Evolutionary conservation across 2,797 vertebrate species (phyloP), one percentile per base, ranked within the genome.

Genomic region (Okamejei kenojei): DNA sequence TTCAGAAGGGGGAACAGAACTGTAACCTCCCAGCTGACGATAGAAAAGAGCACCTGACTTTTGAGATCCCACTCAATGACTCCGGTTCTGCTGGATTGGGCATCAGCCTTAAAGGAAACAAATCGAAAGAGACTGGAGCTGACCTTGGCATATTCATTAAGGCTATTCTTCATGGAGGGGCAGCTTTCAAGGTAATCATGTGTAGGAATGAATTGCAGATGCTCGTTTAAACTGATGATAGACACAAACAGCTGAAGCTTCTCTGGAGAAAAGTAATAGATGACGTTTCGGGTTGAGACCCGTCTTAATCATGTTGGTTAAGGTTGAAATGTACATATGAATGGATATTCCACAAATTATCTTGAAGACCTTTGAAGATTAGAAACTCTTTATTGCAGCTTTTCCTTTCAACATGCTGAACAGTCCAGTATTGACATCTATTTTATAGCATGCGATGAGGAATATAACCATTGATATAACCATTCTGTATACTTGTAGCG

Each of bases 61-160:
- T 98, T n/a, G 98, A 99, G 96, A 97, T 99, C 90, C 97, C 99
- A 7, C 97, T 99, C 93, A 99, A 98, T 82, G 99, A 99, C 95
- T 98, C 97, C 0, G 99, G 99, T 79, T 99, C 99, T 7, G 98
- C 99, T 63, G 98, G 99, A 86, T 97, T 99, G 58, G 99, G 99
- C 1, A 95, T 99, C 95, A 99, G 98, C 95, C 97, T 99, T 94
- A 99, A 99, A 96, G 99, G 99, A 93, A 99, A 99, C 96, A 99
- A 99, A 95, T 98, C 98, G 93, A 96, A 98, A 93, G 98, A 99
- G 95, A 99, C 98, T 0, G 97, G 98, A 92, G 97, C 97, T 61
- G 99, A 99, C 95, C 96, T 99, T 95, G 99, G 99, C 71, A 99
- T 99, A 96, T 99, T 99, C 95, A 99, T 99, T 95, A 99, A 99